Percentiles rank a stretch among this genome's conserved stretches.
These are phyloP conservation scores for Bruchidius siliquastri DNA, from an alignment of 2,888 invertebrate species.

Conservation along the genomic window DNA sequence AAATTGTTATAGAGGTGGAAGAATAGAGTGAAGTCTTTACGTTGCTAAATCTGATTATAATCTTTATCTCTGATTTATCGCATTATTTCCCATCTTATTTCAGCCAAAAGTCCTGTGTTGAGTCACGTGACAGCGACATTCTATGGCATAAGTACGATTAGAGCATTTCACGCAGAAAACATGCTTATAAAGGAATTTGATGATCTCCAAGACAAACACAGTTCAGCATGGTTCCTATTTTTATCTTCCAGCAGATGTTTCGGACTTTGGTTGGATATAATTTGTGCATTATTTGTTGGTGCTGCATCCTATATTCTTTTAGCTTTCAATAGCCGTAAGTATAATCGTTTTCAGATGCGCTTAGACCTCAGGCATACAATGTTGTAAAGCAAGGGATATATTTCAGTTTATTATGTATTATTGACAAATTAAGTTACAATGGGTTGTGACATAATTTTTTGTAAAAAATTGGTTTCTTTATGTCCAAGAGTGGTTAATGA, in stretches of 20 bases:
- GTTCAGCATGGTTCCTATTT: conserved; percentile 71
- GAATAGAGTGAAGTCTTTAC: too few relatives aligned
- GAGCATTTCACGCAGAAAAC: conserved; percentile 64
- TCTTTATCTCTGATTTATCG: background rate
- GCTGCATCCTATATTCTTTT: conserved; percentile 28
- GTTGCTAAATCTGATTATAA: too few relatives aligned
- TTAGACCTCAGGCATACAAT: too few relatives aligned
- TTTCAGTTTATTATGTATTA: too few relatives aligned
- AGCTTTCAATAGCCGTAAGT: conserved; percentile 28
- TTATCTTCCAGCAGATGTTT: conserved; percentile 63
- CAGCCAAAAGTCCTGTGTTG: conserved; percentile 76
- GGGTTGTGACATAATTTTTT: too few relatives aligned
- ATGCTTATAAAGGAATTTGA: conserved; percentile 61
- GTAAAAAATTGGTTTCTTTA: too few relatives aligned
- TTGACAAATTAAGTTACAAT: too few relatives aligned
- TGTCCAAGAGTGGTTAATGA: too few relatives aligned
- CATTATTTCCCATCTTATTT: conserved; percentile 13
- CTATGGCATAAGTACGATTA: conserved; percentile 71
- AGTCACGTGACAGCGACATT: conserved; percentile 70
- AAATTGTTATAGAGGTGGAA: too few relatives aligned
- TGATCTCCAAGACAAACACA: conserved; percentile 60
- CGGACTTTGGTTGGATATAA: conserved; percentile 64
- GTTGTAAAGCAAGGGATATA: too few relatives aligned
- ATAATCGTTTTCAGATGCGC: too few relatives aligned
- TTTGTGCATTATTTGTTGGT: conserved; percentile 61